Percentiles rank a stretch among this genome's conserved stretches.
Conservation (phyloP, 2,113 vertebrate species). For the Hoplias malabaricus region DNA sequence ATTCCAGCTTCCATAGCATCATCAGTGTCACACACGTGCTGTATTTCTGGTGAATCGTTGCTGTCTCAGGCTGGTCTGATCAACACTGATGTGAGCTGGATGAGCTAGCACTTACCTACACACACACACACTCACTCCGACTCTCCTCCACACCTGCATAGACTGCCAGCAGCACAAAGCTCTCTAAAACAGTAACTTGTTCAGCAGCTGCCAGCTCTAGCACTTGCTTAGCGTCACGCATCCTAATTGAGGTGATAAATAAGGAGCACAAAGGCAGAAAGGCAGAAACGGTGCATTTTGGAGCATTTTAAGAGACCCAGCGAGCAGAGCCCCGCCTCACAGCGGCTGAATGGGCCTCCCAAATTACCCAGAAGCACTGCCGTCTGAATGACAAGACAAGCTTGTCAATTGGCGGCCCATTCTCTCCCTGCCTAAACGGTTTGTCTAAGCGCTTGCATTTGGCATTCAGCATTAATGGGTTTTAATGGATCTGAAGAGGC, state of each 20-base stretch:
- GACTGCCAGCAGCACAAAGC: slow-evolving; percentile 1
- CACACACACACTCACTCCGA: neutral
- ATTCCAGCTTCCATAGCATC: no score
- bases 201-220: slow-evolving; percentile 13
- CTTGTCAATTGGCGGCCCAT: slow-evolving; percentile 18
- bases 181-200: slow-evolving; percentile 7
- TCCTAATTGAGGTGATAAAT: slow-evolving; percentile 30
- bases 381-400: slow-evolving; percentile 43
- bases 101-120: no score
- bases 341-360: slow-evolving; percentile 10
- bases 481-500: slow-evolving; percentile 54
- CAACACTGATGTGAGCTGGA: no score
- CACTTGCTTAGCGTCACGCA: slow-evolving; percentile 10
- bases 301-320: slow-evolving; percentile 21
- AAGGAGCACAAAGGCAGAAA: slow-evolving; percentile 10
- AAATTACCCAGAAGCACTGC: slow-evolving; percentile 41
- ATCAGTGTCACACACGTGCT: no score
- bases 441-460: slow-evolving; percentile 29
- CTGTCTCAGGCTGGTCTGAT: no score
- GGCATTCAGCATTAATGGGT: slow-evolving; percentile 51
- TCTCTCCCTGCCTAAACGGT: slow-evolving; percentile 35
- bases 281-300: slow-evolving; percentile 15
- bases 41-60: no score
- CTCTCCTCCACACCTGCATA: neutral
- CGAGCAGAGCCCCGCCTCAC: neutral